phyloP scores from a whole-genome alignment of 2,888 invertebrate species.

The Argyresthia goedartella region DNA sequence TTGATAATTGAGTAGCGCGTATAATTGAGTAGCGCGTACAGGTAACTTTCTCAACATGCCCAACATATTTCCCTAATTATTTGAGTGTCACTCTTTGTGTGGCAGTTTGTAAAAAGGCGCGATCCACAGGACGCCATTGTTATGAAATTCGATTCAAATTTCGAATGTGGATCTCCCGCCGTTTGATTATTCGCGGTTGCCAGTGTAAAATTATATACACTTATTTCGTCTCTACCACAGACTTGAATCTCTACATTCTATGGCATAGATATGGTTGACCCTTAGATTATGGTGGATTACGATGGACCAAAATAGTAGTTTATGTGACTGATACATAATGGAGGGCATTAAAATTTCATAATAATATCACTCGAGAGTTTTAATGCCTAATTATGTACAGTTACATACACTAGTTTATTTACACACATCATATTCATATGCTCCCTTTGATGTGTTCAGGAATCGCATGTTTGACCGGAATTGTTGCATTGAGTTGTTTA shows the following conservation, averaged over 20 bases:
- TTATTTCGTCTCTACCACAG: not conserved
- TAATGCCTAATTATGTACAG: no score
- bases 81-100: conserved; percentile 49
- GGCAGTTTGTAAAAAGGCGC: conserved; percentile 38
- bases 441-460: no score
- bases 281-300: no score
- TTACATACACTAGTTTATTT: no score
- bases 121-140: conserved; percentile 58
- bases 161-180: conserved; percentile 49
- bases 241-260: conserved; percentile 40
- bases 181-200: conserved; percentile 60
- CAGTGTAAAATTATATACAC: conserved; percentile 44
- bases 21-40: conserved; percentile 46
- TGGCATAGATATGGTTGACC: not conserved
- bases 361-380: no score
- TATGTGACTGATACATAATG: no score
- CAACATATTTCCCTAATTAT: conserved; percentile 26
- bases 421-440: no score
- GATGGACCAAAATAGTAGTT: no score
- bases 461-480: no score
- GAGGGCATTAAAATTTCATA: no score
- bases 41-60: conserved; percentile 19
- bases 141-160: conserved; percentile 47
- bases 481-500: no score
- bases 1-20: conserved; percentile 52